phyloP scores from a whole-genome alignment of 2,113 vertebrate genomes.

The Ctenomys sociabilis region DNA sequence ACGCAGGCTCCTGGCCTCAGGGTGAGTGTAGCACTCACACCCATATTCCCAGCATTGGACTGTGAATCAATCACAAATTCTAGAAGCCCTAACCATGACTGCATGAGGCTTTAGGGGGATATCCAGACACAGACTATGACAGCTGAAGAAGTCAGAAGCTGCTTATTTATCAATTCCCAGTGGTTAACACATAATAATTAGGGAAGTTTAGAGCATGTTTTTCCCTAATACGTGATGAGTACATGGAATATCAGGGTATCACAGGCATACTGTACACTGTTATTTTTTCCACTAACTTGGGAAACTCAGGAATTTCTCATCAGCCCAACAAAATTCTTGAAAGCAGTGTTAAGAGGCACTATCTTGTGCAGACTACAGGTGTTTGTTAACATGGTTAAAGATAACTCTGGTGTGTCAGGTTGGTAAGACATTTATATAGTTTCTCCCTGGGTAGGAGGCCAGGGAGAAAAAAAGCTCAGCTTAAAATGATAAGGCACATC shows the following conservation, averaged over 20 bases:
- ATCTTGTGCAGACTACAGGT: not conserved
- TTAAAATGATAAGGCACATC: slow-evolving; percentile 6
- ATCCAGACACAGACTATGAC: too few species aligned
- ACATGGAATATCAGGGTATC: slow-evolving; percentile 12
- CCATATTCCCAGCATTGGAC: too few species aligned
- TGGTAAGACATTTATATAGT: not conserved
- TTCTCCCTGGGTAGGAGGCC: not conserved
- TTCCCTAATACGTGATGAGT: not conserved
- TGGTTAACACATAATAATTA: not conserved
- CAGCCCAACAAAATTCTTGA: not conserved
- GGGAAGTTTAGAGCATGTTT: not conserved
- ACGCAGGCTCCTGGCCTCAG: too few species aligned
- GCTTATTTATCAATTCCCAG: not conserved
- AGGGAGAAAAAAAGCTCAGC: not conserved
- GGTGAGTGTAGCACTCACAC: too few species aligned
- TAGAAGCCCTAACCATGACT: too few species aligned
- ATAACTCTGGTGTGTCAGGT: not conserved
- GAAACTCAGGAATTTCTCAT: slow-evolving; percentile 55
- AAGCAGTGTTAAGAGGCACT: not conserved
- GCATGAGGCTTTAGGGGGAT: too few species aligned
- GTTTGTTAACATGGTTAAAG: slow-evolving; percentile 27
- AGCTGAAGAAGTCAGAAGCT: not conserved
- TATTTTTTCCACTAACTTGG: slow-evolving; percentile 26
- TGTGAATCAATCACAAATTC: too few species aligned
- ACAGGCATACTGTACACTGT: not conserved